These are phyloP conservation scores for Melanostoma mellinum DNA, from an alignment of 2,888 invertebrate species.

Conservation along the genomic window DNA sequence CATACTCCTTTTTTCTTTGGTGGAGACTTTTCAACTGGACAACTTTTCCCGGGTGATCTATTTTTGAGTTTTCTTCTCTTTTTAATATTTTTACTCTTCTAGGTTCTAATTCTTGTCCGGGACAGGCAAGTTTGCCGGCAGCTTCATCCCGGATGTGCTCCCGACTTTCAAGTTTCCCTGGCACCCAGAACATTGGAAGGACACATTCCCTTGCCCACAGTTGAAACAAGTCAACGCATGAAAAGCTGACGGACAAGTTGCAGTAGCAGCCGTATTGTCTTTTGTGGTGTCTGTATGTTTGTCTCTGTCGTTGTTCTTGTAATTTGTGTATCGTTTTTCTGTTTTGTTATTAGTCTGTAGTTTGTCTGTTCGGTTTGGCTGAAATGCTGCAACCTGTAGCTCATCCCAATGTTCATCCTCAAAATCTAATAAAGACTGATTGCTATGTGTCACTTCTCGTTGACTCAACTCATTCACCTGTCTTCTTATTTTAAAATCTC, in stretches of 20 bases:
- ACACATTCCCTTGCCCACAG: background rate
- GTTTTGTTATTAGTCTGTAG: background rate
- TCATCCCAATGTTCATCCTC: background rate
- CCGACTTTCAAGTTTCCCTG: constrained; percentile 16
- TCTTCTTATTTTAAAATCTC: background rate
- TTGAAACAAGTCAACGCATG: constrained; percentile 12
- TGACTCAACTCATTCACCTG: too few relatives aligned
- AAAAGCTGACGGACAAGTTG: background rate
- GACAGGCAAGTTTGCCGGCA: background rate
- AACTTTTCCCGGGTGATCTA: background rate
- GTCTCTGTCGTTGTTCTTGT: background rate
- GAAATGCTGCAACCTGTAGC: background rate
- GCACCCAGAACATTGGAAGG: background rate
- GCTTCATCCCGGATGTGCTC: background rate
- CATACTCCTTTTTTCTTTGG: background rate
- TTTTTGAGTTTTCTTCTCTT: too few relatives aligned
- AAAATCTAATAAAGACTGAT: too few relatives aligned
- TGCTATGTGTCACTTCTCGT: background rate
- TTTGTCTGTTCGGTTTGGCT: background rate
- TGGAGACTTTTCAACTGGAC: constrained; percentile 1
- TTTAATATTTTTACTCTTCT: background rate
- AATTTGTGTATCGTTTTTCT: background rate
- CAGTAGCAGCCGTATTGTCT: background rate
- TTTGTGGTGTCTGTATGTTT: background rate
- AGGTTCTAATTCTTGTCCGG: background rate